These are phyloP conservation scores for Epinephelus coioides DNA, from an alignment of 2,797 vertebrate species.

Conservation along the genomic window DNA sequence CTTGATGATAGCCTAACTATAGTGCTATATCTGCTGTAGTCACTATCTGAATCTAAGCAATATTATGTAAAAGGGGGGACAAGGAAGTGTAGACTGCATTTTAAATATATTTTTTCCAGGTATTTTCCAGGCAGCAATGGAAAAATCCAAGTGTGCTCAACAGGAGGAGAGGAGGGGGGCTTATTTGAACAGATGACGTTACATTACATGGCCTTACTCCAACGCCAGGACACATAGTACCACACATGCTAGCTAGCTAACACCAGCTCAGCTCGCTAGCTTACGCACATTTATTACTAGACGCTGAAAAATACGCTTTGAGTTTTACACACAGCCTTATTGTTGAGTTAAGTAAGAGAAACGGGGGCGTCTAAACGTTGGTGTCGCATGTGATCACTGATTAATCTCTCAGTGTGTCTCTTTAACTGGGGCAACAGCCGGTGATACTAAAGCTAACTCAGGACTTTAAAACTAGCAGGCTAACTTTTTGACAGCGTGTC, in stretches of 20 bases:
- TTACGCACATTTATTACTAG: neutral
- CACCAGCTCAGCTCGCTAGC: constrained; percentile 47
- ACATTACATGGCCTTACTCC: constrained; percentile 77
- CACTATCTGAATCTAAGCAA: neutral
- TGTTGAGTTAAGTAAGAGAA: neutral
- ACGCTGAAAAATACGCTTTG: neutral
- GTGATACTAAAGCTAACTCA: constrained; percentile 50
- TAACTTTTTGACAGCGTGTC: constrained; percentile 63
- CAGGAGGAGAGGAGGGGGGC: constrained; percentile 61
- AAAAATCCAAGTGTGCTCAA: constrained; percentile 65
- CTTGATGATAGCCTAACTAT: neutral
- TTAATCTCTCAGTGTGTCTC: neutral
- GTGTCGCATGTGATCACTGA: neutral
- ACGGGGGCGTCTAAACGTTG: neutral
- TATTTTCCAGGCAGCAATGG: constrained; percentile 47
- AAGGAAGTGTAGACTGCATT: neutral
- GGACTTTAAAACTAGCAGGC: constrained; percentile 38
- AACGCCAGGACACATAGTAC: constrained; percentile 51
- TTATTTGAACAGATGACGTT: constrained; percentile 80
- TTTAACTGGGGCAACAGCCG: constrained; percentile 39
- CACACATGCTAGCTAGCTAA: constrained; percentile 63
- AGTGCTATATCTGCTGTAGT: neutral
- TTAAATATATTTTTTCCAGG: neutral
- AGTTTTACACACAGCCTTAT: neutral
- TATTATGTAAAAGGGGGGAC: neutral